Percentiles rank a stretch among this genome's conserved stretches.
phyloP scores from a whole-genome alignment of 2,797 vertebrate species.

The Enteromius thamalakanensis region DNA sequence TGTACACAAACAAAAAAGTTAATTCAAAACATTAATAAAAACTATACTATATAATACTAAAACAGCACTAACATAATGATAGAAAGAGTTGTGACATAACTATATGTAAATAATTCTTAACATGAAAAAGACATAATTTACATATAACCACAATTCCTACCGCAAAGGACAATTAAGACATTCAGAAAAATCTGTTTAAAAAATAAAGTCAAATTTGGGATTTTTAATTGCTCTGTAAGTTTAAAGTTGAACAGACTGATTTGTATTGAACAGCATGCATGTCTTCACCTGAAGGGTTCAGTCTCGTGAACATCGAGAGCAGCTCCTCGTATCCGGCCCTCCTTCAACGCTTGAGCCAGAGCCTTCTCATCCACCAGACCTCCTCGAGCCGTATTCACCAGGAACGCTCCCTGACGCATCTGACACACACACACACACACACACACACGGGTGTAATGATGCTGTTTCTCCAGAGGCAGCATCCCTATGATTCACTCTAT shows the following conservation, averaged over 20 bases:
- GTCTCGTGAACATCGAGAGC: conserved; percentile 88
- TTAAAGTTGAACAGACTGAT: neutral
- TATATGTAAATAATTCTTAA: neutral
- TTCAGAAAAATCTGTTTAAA: neutral
- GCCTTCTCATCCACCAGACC: conserved; percentile 90
- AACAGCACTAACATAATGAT: neutral
- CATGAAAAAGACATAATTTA: neutral
- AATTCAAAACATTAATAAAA: neutral
- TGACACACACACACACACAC: conserved; percentile 53
- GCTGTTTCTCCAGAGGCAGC: neutral
- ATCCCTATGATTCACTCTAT: neutral
- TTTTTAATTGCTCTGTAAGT: neutral
- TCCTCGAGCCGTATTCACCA: conserved; percentile 85
- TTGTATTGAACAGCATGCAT: neutral
- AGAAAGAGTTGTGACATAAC: neutral
- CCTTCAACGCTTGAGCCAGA: conserved; percentile 88
- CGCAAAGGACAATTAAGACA: neutral
- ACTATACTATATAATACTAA: neutral
- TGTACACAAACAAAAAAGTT: neutral
- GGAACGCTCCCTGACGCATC: conserved; percentile 89
- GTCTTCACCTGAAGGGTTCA: conserved; percentile 83
- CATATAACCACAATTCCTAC: neutral
- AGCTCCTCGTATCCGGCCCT: conserved; percentile 87
- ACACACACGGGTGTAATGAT: neutral
- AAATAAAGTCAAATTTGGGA: too few species aligned